Evolutionary conservation across 2,113 vertebrate species (phyloP).

Genomic region (Bubo bubo): DNA sequence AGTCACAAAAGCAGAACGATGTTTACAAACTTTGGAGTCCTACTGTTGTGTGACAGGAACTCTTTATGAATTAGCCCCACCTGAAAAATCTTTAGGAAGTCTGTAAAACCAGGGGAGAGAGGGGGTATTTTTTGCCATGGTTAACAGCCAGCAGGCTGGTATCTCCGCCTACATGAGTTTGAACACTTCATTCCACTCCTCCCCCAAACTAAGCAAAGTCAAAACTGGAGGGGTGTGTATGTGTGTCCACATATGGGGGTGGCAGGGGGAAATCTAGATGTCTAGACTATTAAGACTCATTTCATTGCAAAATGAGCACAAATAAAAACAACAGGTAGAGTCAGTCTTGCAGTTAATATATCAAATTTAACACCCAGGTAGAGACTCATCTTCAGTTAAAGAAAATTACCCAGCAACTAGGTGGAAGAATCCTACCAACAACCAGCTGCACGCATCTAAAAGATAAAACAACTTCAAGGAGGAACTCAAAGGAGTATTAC

Average conservation of each 20-base stretch:
- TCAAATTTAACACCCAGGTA: not conserved
- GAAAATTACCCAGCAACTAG: not conserved
- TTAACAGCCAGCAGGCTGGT: not conserved
- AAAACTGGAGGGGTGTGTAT: not conserved
- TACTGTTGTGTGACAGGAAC: not conserved
- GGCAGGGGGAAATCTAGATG: conserved; percentile 17
- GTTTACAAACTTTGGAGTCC: conserved; percentile 3
- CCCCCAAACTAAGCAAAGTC: not conserved
- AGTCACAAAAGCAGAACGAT: not conserved
- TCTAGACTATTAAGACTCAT: conserved; percentile 17
- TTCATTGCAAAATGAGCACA: conserved; percentile 4
- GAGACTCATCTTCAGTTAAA: not conserved
- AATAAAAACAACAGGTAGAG: conserved; percentile 47
- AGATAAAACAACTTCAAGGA: conserved; percentile 9
- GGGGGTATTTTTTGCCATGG: not conserved
- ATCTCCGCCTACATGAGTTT: not conserved
- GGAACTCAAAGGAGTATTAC: not conserved
- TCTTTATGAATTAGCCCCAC: not conserved
- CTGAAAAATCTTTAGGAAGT: conserved; percentile 18
- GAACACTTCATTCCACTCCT: conserved; percentile 10
- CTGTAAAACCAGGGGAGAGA: not conserved
- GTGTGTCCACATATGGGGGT: not conserved
- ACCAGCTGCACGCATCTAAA: not conserved
- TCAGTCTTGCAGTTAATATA: not conserved
- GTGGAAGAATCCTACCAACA: not conserved